Evolutionary conservation across 2,888 invertebrate species (phyloP), one percentile per base, ranked within the genome.

Genomic region (Oxyscelio sp.): DNA sequence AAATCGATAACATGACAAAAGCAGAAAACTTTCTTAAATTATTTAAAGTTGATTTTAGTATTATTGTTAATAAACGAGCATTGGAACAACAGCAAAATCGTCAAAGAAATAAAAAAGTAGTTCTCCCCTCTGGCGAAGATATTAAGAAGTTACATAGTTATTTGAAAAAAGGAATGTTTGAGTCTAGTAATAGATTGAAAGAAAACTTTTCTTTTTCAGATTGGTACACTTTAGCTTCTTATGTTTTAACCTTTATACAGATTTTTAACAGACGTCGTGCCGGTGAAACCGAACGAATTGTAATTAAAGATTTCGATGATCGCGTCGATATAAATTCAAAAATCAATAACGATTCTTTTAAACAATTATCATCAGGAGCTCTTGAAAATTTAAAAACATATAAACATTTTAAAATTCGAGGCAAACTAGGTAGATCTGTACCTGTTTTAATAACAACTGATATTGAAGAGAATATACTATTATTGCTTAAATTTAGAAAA

Each of bases 21-120:
- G 79, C 80, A 1, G 79, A 85, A 59, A 48, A 87, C 22, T 83
- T 83, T 50, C 9, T 87, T 11, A 83, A 85, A 31, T 24, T 88
- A 1, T 31, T 83, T n/a, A 45, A 8, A 0, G 75, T 71, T 52
- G 88, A 87, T 22, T 86, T 22, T 19, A 0, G 22, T 2, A 66
- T 58, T 13, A 48, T 68, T 0, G 45, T 82, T n/a, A 56, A 65
- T 17, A 71, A 79, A 27, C 79, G 79, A 15, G 85, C 81, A 5
- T 13, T 77, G 2, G 83, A 87, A 52, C 61, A 71, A 4, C 83
- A 83, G n/a, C 43, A 38, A 15, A 45, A 34, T 0, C 38, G 43
- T 1, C 75, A 63, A 34, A 43, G 85, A 19, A 73, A 66, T 27
- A 52, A 50, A 50, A 13, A 75, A 56, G 31, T 65, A 0, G 21